Evolutionary conservation across 2,113 vertebrate genomes (phyloP), one percentile per base, ranked within the genome.

Genomic region (Aleadryas rufinucha): DNA sequence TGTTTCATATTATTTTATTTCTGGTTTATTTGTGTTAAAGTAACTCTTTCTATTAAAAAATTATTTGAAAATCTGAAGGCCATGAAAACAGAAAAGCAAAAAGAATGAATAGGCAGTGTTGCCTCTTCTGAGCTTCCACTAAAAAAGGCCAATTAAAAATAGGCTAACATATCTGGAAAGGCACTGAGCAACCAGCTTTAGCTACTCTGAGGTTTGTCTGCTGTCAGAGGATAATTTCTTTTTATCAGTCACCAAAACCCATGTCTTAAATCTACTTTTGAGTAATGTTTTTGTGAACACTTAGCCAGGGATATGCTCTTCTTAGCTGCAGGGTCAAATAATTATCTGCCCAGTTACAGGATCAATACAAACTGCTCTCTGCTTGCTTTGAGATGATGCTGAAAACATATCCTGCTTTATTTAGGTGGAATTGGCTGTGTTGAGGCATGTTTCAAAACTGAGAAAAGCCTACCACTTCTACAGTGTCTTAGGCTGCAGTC

Each of bases 391-490:
- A 69, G 65, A 22, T 2, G 16, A 30, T 64, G 61, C 31, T 71
- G 71, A 71, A 89, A 61, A 44, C 13, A 10, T 20, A 10, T 27
- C 13, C 30, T 90, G 50, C 77, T 94, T 91, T 64, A 9, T 94
- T 60, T 97, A 99, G 99, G 97, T 99, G 37, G 97, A 99, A 94
- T 98, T 96, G 65, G 98, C 97, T 19, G 69, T 99, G 70, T 59
- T 99, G 84, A 98, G 97, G 70, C 91, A 98, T 28, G 94, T 98
- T 20, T 83, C 97, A 3, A 94, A 98, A 57, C 95, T 99, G 81
- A 98, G 98, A 90, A 96, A 97, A 53, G 81, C 98, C 84, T 99
- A 99, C 64, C 95, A 71, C 50, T 98, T 99, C 93, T 99, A 99
- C 97, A 99, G 99, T 91, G 89, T 96, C 56, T 98, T 99, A 1